Percentiles rank a stretch among this genome's conserved stretches.
phyloP scores from a whole-genome alignment of 2,888 invertebrate species.

The Torymus aiolomorphi region DNA sequence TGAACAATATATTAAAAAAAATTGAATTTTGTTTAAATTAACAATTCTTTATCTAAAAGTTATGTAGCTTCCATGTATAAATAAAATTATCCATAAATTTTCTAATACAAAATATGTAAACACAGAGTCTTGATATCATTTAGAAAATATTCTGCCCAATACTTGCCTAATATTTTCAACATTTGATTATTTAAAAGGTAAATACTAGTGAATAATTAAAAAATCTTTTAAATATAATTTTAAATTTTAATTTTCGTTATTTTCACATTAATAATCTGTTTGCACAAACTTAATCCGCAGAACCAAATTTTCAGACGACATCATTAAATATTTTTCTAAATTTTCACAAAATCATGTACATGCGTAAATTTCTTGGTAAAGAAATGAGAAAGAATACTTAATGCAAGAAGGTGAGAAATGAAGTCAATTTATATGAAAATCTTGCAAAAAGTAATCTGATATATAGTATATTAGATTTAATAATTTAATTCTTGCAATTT shows the following conservation, averaged over 20 bases:
- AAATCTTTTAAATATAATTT: conserved; percentile 37
- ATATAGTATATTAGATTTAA: conserved; percentile 39
- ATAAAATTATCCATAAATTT: conserved; percentile 4
- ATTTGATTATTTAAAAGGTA: conserved; percentile 1
- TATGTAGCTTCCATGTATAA: conserved; percentile 9
- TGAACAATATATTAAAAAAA: conserved; percentile 9
- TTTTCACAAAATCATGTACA: conserved; percentile 46
- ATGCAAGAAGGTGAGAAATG: conserved; percentile 16
- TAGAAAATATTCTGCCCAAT: conserved; percentile 22
- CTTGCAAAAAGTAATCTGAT: conserved; percentile 44
- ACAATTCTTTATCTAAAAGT: background rate
- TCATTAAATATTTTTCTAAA: conserved; percentile 51
- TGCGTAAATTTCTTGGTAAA: conserved; percentile 28
- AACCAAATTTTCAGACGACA: conserved; percentile 39
- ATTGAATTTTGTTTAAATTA: conserved; percentile 21
- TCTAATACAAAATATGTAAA: too few relatives aligned
- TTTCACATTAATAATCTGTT: conserved; percentile 35
- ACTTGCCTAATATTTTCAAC: conserved; percentile 44
- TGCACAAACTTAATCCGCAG: conserved; percentile 24
- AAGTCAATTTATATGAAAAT: conserved; percentile 15
- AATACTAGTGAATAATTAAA: conserved; percentile 25
- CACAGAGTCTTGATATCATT: background rate
- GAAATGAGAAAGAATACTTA: conserved; percentile 16
- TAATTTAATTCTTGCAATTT: conserved; percentile 42
- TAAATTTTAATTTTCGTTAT: background rate